Percentiles rank a stretch among this genome's conserved stretches.
These are phyloP conservation scores for Cepaea nemoralis DNA, from an alignment of 1,140 invertebrate species.

Conservation along the genomic window DNA sequence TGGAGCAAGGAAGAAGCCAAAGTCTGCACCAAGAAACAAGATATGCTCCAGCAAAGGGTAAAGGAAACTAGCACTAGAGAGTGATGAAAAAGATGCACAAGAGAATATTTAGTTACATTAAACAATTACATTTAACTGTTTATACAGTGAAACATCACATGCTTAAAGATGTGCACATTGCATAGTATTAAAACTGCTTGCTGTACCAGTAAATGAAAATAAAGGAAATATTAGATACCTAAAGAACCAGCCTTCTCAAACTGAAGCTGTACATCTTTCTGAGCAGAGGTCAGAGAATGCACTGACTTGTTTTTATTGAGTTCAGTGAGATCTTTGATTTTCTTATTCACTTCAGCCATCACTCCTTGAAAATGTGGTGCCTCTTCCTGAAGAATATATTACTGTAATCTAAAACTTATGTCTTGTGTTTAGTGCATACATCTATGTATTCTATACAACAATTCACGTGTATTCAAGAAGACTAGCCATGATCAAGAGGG, in stretches of 20 bases:
- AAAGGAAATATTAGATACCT: not conserved
- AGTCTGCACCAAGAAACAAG: too few relatives aligned
- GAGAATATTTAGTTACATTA: too few relatives aligned
- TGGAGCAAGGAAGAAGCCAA: too few relatives aligned
- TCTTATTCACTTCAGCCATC: constrained; percentile 82
- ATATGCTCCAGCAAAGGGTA: too few relatives aligned
- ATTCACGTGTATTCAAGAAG: too few relatives aligned
- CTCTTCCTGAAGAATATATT: constrained; percentile 77
- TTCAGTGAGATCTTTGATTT: constrained; percentile 84
- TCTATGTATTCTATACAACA: not conserved
- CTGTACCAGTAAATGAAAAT: too few relatives aligned
- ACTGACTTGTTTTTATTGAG: constrained; percentile 82
- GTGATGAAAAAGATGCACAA: too few relatives aligned
- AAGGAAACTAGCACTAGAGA: too few relatives aligned
- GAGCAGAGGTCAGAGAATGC: constrained; percentile 80
- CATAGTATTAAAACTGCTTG: too few relatives aligned
- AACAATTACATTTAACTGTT: too few relatives aligned
- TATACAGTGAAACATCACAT: too few relatives aligned
- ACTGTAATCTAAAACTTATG: not conserved
- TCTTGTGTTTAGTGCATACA: not conserved
- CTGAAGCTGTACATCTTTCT: constrained; percentile 81
- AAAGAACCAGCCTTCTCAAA: constrained; percentile 80
- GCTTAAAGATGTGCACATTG: too few relatives aligned
- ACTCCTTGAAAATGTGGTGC: constrained; percentile 82
- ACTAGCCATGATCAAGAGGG: not conserved